Evolutionary conservation across 2,888 invertebrate genomes (phyloP).

Genomic region (Lycia hirtaria): DNA sequence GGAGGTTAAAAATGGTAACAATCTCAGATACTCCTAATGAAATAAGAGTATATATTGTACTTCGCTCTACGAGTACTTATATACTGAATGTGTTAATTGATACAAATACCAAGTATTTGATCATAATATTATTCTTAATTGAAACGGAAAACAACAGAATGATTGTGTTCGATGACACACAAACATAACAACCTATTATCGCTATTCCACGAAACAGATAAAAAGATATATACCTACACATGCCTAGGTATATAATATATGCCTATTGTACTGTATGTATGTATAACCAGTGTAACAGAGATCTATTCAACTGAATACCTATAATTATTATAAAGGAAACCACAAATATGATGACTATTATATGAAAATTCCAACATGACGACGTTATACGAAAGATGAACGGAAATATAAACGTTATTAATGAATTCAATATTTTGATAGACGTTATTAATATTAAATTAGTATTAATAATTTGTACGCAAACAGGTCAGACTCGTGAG

Average conservation of each 20-base stretch:
- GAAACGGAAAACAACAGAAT: constrained; percentile 1
- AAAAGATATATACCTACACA: background rate
- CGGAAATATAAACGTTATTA: background rate
- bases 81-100: background rate
- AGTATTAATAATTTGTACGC: no score
- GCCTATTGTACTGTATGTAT: background rate
- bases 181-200: background rate
- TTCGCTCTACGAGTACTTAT: no score
- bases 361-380: constrained; percentile 1
- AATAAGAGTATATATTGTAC: no score
- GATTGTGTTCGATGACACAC: background rate
- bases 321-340: background rate
- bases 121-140: no score
- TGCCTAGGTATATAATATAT: background rate
- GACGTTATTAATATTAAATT: no score
- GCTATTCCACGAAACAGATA: constrained; percentile 15
- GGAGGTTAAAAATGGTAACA: no score
- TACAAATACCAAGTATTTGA: background rate
- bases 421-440: no score
- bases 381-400: no score
- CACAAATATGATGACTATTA: background rate
- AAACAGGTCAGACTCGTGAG: no score
- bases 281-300: no score
- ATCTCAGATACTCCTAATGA: no score
- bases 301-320: no score